These are phyloP conservation scores for Upupa epops DNA, from an alignment of 2,113 vertebrate genomes.

Conservation along the genomic window DNA sequence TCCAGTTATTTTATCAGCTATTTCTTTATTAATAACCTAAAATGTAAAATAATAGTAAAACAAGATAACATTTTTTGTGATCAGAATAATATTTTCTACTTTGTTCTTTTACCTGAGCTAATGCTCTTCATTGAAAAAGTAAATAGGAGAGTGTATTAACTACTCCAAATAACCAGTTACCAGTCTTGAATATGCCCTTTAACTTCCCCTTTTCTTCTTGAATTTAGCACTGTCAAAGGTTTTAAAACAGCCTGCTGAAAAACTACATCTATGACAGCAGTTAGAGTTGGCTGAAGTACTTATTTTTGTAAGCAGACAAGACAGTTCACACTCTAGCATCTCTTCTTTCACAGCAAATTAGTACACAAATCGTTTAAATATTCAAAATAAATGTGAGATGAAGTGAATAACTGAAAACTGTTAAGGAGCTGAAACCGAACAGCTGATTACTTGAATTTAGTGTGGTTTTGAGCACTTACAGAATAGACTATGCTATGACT, in stretches of 20 bases:
- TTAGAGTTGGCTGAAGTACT: neutral
- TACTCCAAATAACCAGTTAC: neutral
- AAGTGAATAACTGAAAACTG: neutral
- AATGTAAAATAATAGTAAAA: conserved; percentile 46
- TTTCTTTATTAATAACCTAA: conserved; percentile 78
- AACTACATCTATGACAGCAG: neutral
- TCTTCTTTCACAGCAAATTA: neutral
- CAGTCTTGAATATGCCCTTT: neutral
- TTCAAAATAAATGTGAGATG: neutral
- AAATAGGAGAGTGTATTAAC: neutral
- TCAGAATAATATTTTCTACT: neutral
- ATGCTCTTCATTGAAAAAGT: neutral
- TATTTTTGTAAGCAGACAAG: neutral
- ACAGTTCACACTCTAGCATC: neutral
- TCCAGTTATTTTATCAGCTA: conserved; percentile 73
- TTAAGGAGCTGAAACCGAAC: neutral
- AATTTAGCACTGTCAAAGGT: neutral
- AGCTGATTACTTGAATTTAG: neutral
- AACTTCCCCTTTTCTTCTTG: neutral
- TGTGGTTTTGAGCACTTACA: neutral
- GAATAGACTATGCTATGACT: neutral
- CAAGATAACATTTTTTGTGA: neutral
- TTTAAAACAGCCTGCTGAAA: neutral
- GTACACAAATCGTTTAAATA: neutral
- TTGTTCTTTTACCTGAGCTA: neutral